These are phyloP conservation scores for Cheilosia urbana DNA, from an alignment of 2,888 invertebrate species.

Conservation along the genomic window DNA sequence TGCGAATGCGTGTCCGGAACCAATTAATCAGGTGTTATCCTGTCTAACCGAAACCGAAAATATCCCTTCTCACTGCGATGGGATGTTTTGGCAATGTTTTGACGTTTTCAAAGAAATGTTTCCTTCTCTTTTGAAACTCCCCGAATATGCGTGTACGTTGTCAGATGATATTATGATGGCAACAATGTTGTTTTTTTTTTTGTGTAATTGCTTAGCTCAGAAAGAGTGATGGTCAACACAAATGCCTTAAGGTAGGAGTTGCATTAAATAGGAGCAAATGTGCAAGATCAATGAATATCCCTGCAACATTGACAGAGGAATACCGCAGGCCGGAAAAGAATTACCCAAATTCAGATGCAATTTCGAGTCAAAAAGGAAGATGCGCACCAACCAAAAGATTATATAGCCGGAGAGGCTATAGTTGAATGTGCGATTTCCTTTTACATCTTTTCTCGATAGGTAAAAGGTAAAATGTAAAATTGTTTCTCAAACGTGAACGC, in stretches of 20 bases:
- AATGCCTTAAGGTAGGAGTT: conserved; percentile 38
- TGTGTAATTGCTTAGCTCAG: conserved; percentile 41
- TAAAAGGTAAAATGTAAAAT: conserved; percentile 29
- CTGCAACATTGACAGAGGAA: conserved; percentile 62
- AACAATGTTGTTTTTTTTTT: conserved; percentile 22
- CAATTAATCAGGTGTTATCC: conserved; percentile 75
- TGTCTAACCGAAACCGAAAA: conserved; percentile 67
- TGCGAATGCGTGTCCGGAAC: conserved; percentile 65
- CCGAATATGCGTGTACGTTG: conserved; percentile 55
- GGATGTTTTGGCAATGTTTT: conserved; percentile 68
- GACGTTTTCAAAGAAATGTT: conserved; percentile 43
- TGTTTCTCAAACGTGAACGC: not conserved
- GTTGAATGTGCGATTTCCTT: conserved; percentile 6
- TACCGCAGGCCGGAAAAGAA: conserved; percentile 54
- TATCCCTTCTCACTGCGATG: conserved; percentile 23
- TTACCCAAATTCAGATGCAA: conserved; percentile 61
- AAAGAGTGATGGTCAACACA: conserved; percentile 13
- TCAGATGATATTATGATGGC: conserved; percentile 19
- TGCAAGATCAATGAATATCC: conserved; percentile 70
- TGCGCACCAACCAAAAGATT: not conserved
- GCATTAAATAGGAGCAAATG: conserved; percentile 59
- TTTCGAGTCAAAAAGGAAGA: conserved; percentile 42
- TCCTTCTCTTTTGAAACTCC: not conserved
- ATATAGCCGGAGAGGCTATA: not conserved
- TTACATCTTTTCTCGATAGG: not conserved